A percentile compares a stretch with the other conserved stretches of the same genome.
These are phyloP conservation scores for Cariama cristata DNA, from an alignment of 2,113 vertebrate species.

Conservation along the genomic window DNA sequence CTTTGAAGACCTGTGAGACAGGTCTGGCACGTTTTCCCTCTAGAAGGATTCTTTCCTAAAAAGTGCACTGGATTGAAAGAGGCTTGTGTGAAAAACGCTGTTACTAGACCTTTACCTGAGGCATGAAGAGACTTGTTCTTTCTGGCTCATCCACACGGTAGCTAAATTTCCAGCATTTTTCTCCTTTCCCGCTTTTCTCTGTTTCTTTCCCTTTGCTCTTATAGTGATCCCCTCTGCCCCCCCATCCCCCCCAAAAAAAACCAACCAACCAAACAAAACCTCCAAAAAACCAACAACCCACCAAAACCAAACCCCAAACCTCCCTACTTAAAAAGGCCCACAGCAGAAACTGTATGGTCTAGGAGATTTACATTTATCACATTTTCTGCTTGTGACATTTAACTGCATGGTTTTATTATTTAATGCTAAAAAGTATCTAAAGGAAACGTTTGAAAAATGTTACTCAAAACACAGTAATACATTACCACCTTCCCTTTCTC, in stretches of 20 bases:
- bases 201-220: not conserved
- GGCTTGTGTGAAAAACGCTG: not conserved
- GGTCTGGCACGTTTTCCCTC: not conserved
- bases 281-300: not conserved
- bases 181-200: not conserved
- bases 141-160: not conserved
- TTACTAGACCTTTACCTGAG: not conserved
- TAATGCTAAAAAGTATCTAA: not conserved
- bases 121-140: not conserved
- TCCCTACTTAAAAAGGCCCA: not conserved
- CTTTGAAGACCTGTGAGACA: not conserved
- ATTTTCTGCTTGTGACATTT: not conserved
- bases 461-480: not conserved
- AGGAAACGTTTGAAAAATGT: not conserved
- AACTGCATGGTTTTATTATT: not conserved
- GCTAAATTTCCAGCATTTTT: not conserved
- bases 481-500: not conserved
- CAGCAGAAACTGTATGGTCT: not conserved
- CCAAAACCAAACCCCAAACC: not conserved
- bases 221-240: too few relatives aligned
- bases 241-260: not conserved
- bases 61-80: not conserved
- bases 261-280: not conserved
- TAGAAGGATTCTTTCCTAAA: not conserved
- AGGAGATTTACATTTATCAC: not conserved